Percentiles rank a stretch among this genome's conserved stretches.
These are phyloP conservation scores for Temnothorax ravouxi DNA, from an alignment of 2,888 invertebrate genomes.

Conservation along the genomic window DNA sequence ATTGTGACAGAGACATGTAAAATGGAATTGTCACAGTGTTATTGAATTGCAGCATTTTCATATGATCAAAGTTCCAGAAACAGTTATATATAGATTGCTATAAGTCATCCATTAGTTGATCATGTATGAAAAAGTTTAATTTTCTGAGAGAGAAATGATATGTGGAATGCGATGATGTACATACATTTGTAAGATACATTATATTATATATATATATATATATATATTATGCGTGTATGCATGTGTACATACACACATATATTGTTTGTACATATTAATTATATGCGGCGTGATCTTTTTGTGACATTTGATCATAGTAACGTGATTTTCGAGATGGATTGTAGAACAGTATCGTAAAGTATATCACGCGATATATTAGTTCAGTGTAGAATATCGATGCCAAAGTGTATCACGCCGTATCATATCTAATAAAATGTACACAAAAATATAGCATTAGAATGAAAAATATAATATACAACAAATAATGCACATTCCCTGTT, in stretches of 20 bases:
- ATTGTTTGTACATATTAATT: slow-evolving; percentile 80
- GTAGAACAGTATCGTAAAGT: background rate
- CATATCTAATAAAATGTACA: slow-evolving; percentile 62
- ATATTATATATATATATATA: slow-evolving; percentile 26
- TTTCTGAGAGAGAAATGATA: slow-evolving; percentile 22
- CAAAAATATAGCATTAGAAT: slow-evolving; percentile 69
- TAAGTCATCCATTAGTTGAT: slow-evolving; percentile 29
- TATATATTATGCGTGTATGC: background rate
- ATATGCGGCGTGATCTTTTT: slow-evolving; percentile 60
- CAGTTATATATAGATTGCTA: slow-evolving; percentile 26
- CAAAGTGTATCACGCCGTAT: slow-evolving; percentile 56
- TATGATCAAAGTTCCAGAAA: background rate
- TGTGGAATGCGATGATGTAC: background rate
- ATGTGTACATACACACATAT: slow-evolving; percentile 54
- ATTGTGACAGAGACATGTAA: slow-evolving; percentile 27
- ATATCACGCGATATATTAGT: slow-evolving; percentile 21
- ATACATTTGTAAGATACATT: slow-evolving; percentile 66
- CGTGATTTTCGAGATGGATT: background rate
- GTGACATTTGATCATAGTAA: background rate
- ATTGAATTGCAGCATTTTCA: slow-evolving; percentile 20
- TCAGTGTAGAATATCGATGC: slow-evolving; percentile 34
- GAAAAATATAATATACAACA: slow-evolving; percentile 74
- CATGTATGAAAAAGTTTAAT: slow-evolving; percentile 24
- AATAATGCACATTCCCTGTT: slow-evolving; percentile 58
- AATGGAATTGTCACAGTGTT: background rate